A percentile compares a stretch with the other conserved stretches of the same genome.
These are phyloP conservation scores for Apis cerana DNA, from an alignment of 1,140 invertebrate species.

Conservation along the genomic window DNA sequence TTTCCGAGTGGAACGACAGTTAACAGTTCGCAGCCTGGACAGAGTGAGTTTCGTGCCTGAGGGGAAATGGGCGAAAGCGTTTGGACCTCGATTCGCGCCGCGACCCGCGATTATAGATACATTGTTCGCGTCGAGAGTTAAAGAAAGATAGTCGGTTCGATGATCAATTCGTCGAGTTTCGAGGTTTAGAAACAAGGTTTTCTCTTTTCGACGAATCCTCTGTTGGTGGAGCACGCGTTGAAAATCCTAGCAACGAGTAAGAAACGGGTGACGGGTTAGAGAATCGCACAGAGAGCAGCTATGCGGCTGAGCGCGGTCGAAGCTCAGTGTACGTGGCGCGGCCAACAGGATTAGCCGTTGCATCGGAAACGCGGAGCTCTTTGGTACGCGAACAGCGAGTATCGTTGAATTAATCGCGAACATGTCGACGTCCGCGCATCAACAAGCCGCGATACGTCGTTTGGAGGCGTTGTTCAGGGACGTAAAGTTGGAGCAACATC, in stretches of 20 bases:
- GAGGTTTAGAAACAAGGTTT: too few species aligned
- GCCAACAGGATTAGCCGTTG: neutral
- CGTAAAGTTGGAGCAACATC: conserved; percentile 82
- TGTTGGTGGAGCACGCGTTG: neutral
- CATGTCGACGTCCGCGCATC: conserved; percentile 82
- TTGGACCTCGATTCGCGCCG: too few species aligned
- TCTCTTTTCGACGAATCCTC: too few species aligned
- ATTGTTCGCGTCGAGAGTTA: too few species aligned
- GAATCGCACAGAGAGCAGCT: neutral
- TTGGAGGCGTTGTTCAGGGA: conserved; percentile 87
- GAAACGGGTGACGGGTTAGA: neutral
- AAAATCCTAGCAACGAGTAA: neutral
- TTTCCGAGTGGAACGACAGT: conserved; percentile 30
- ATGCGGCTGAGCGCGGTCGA: neutral
- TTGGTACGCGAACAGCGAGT: neutral
- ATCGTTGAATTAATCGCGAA: neutral
- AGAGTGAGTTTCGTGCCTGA: neutral
- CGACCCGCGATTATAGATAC: too few species aligned
- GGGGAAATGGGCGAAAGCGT: too few species aligned
- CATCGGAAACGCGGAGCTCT: neutral
- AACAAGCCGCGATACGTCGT: conserved; percentile 85
- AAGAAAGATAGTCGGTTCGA: too few species aligned
- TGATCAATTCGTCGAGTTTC: too few species aligned
- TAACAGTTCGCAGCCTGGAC: too few species aligned
- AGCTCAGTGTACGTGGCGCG: neutral